Base-by-base conservation (phyloP, 1,140 invertebrate species). In the Euschistus heros region DNA sequence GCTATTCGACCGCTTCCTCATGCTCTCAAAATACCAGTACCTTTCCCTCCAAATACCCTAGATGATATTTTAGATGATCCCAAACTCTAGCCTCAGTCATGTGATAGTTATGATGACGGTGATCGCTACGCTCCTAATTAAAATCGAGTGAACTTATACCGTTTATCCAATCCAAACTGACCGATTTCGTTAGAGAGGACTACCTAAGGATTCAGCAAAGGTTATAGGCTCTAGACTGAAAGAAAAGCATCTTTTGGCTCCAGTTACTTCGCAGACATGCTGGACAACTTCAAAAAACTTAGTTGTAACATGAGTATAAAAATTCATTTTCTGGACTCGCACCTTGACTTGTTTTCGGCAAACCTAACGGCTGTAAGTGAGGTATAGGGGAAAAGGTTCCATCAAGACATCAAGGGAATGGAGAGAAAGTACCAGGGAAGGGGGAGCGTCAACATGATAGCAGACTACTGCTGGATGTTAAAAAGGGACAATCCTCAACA, bases 311-410 rank as follows among this genome's bases (percentile, higher is more conserved):
- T 75, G 70, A 72, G 68, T 44, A 59, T 74, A 26, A 76, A 76
- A 71, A 59, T 75, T 60, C 72, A 76, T 70, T 75, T 75, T 69
- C 70, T 76, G 17, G 63, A 75, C 61, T 73, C 68, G 24, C 72
- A 78, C 74, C 64, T 79, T 67, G 73, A 73, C 62, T 72, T 73
- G 52, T 77, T 75, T 68, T 69, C 72, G 69, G 0, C 26, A 68
- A 66, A 76, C 73, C 67, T 69, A 72, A 50, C 73, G 70, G 33
- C 68, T 72, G 42, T 75, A 67, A 68, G 73, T 73, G 59, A 73
- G 77, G 67, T 72, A 76, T 22, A 70, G 30, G 72, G 75, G n/a
- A n/a, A n/a, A n/a, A n/a, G n/a, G n/a, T n/a, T n/a, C n/a, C n/a
- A n/a, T n/a, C n/a, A n/a, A n/a, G n/a, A n/a, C n/a, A n/a, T n/a